These are phyloP conservation scores for Cheirogaleus medius DNA, from an alignment of 2,113 vertebrate species.

Conservation along the genomic window DNA sequence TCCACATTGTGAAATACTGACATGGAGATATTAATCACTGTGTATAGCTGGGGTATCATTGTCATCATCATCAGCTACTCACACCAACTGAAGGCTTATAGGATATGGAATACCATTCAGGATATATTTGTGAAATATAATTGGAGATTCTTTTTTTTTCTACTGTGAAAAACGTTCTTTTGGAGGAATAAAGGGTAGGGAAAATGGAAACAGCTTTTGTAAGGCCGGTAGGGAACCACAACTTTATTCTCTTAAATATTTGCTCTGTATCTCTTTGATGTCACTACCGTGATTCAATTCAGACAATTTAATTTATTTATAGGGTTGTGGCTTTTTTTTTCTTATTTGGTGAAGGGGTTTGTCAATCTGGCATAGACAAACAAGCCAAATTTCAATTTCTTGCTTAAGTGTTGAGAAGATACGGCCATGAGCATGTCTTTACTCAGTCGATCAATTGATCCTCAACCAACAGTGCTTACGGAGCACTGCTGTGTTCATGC, in stretches of 20 bases:
- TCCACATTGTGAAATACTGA: slow-evolving; percentile 50
- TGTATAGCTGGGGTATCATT: background rate
- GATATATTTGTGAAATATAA: background rate
- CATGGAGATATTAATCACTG: slow-evolving; percentile 22
- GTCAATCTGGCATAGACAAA: background rate
- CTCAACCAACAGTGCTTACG: background rate
- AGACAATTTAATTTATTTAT: background rate
- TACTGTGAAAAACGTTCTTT: background rate
- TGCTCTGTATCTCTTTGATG: background rate
- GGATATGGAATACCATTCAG: background rate
- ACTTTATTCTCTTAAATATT: background rate
- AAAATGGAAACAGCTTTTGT: background rate
- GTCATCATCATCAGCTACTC: background rate
- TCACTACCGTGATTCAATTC: background rate
- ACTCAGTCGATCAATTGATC: background rate
- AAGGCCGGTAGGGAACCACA: background rate
- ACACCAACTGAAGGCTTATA: background rate
- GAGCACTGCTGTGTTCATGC: background rate
- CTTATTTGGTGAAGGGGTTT: background rate
- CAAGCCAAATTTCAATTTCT: background rate
- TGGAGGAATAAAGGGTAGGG: background rate
- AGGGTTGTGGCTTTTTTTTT: background rate
- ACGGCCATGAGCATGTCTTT: background rate
- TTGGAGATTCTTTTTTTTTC: background rate
- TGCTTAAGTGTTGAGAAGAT: background rate